phyloP scores from a whole-genome alignment of 2,797 vertebrate species.

The Octomys mimax region DNA sequence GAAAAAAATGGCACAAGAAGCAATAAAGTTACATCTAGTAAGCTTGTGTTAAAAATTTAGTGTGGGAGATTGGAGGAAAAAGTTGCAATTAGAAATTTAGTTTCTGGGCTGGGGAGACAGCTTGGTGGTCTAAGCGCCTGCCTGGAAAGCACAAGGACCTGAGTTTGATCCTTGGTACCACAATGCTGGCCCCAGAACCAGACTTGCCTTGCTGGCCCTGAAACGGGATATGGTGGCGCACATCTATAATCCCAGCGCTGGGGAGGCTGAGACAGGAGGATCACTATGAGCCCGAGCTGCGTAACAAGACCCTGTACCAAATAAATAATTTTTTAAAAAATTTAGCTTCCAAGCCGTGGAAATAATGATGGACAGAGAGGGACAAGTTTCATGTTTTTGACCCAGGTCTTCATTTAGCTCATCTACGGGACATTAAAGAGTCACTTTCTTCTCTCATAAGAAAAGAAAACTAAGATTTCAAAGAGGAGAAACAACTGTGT shows the following conservation, averaged over 20 bases:
- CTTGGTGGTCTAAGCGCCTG: no score
- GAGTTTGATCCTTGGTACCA: no score
- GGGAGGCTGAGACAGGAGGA: no score
- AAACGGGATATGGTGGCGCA: no score
- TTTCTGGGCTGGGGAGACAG: background rate
- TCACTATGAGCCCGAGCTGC: no score
- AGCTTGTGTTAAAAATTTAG: background rate
- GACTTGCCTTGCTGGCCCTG: no score
- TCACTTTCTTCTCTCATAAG: background rate
- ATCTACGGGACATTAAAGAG: background rate
- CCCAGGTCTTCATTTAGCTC: background rate
- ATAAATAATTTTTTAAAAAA: background rate
- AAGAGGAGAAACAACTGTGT: constrained; percentile 1
- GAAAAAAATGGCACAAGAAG: background rate
- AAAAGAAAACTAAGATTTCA: constrained; percentile 52
- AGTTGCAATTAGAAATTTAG: background rate
- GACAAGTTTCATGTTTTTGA: background rate
- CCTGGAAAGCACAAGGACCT: no score
- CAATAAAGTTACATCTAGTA: background rate
- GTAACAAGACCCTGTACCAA: no score
- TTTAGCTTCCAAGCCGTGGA: background rate
- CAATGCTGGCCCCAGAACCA: no score
- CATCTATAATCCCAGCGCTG: no score
- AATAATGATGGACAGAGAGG: constrained; percentile 3
- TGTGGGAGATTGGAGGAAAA: background rate